These are phyloP conservation scores for Ceyx erithaca DNA, from an alignment of 2,797 vertebrate species.

Conservation along the genomic window DNA sequence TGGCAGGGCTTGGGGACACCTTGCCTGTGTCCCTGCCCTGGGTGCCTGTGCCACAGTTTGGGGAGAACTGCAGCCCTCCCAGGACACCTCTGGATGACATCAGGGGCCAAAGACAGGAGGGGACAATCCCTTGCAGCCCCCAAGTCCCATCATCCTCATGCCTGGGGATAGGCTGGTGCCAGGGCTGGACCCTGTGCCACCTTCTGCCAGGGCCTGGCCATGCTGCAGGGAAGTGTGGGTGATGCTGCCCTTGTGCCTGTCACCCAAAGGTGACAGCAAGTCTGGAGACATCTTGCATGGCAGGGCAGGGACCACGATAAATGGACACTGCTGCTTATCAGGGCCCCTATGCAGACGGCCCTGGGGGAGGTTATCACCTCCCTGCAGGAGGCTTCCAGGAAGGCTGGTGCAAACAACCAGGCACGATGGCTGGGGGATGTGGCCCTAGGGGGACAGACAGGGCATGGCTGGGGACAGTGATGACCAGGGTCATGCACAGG, in stretches of 20 bases:
- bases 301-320: slow-evolving; percentile 10
- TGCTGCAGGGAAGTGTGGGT: background rate
- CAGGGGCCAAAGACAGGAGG: background rate
- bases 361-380: background rate
- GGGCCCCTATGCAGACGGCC: accelerated
- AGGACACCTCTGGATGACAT: background rate
- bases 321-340: background rate
- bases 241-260: background rate
- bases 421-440: background rate
- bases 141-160: accelerated
- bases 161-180: background rate
- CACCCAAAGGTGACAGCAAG: background rate
- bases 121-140: too few species aligned
- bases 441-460: background rate
- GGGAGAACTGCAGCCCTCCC: background rate
- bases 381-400: slow-evolving; percentile 41
- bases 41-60: background rate
- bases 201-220: background rate
- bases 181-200: background rate
- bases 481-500: background rate
- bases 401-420: background rate
- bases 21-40: background rate
- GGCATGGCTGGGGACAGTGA: background rate
- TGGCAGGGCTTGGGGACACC: background rate
- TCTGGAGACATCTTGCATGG: background rate